A percentile compares a stretch with the other conserved stretches of the same genome.
These are phyloP conservation scores for Drosophila macrospina DNA, from an alignment of 2,888 invertebrate species.

Conservation along the genomic window DNA sequence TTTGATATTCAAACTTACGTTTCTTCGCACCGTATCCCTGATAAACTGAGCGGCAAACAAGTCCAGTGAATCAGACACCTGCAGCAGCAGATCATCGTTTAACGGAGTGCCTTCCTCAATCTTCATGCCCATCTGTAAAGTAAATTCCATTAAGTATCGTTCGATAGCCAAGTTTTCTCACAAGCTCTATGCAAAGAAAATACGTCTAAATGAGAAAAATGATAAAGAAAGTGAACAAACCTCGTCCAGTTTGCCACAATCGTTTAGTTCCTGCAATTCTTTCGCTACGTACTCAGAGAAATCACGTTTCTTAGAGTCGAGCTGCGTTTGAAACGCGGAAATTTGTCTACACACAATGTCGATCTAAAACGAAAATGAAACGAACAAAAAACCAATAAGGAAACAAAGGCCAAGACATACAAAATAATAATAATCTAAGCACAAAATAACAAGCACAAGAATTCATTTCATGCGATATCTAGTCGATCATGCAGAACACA, in stretches of 20 bases:
- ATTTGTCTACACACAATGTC: conserved; percentile 89
- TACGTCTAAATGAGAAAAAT: not conserved
- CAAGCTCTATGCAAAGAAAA: conserved; percentile 30
- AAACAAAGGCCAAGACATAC: conserved; percentile 66
- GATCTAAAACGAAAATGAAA: conserved; percentile 87
- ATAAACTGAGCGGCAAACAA: conserved; percentile 88
- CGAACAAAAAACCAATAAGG: conserved; percentile 62
- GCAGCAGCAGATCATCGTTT: conserved; percentile 88
- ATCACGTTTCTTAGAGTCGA: conserved; percentile 87
- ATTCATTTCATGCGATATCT: conserved; percentile 1
- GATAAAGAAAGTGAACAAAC: conserved; percentile 80
- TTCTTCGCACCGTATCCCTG: conserved; percentile 89
- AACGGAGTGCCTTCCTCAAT: conserved; percentile 86
- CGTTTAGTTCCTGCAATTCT: conserved; percentile 86
- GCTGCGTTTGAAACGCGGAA: conserved; percentile 86
- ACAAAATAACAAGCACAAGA: conserved; percentile 40
- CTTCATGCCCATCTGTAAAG: conserved; percentile 86
- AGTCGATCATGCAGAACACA: conserved; percentile 44
- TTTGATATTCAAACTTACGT: conserved; percentile 86
- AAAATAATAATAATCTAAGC: conserved; percentile 62
- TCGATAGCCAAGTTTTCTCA: too few species aligned
- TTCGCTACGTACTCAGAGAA: conserved; percentile 86
- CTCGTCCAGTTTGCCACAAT: conserved; percentile 86
- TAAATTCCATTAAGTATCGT: not conserved
- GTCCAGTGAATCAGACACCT: conserved; percentile 89